A percentile compares a stretch with the other conserved stretches of the same genome.
Evolutionary conservation across 2,888 invertebrate species (phyloP).

Genomic region (Gortyna flavago): DNA sequence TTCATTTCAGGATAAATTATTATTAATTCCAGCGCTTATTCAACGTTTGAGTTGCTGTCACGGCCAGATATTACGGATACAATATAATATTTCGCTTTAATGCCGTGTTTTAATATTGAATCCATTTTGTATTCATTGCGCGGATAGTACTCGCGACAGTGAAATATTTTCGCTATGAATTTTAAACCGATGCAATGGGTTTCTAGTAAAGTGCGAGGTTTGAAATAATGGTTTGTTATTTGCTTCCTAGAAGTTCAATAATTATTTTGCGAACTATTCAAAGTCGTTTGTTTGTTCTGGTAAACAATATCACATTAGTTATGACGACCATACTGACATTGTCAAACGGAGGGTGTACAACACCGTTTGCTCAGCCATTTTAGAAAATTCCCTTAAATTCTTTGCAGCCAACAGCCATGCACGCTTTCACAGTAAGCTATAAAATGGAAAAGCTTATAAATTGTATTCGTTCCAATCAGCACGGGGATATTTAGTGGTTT

Average conservation of each 20-base stretch:
- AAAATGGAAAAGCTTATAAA: slow-evolving; percentile 41
- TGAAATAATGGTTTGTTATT: neutral
- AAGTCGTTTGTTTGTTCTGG: neutral
- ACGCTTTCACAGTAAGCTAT: slow-evolving; percentile 4
- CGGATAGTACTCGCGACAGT: slow-evolving; percentile 35
- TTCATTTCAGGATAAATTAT: slow-evolving; percentile 63
- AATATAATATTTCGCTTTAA: slow-evolving; percentile 42
- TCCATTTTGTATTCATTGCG: slow-evolving; percentile 45
- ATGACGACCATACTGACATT: neutral
- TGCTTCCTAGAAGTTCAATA: too few relatives aligned
- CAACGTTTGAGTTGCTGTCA: slow-evolving; percentile 55
- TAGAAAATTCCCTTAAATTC: slow-evolving; percentile 15
- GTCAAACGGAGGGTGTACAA: neutral
- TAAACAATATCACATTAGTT: neutral
- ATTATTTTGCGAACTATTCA: neutral
- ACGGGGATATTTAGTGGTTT: slow-evolving; percentile 60
- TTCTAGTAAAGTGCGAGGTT: neutral
- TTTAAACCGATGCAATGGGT: slow-evolving; percentile 13
- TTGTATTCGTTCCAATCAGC: slow-evolving; percentile 49
- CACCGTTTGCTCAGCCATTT: slow-evolving; percentile 7
- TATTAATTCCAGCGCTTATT: slow-evolving; percentile 62
- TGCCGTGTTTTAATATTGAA: slow-evolving; percentile 47
- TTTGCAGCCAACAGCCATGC: neutral
- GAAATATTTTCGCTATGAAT: slow-evolving; percentile 38
- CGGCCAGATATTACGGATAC: slow-evolving; percentile 43